Base-by-base conservation (phyloP, 2,888 invertebrate genomes). In the Rhagonycha fulva region DNA sequence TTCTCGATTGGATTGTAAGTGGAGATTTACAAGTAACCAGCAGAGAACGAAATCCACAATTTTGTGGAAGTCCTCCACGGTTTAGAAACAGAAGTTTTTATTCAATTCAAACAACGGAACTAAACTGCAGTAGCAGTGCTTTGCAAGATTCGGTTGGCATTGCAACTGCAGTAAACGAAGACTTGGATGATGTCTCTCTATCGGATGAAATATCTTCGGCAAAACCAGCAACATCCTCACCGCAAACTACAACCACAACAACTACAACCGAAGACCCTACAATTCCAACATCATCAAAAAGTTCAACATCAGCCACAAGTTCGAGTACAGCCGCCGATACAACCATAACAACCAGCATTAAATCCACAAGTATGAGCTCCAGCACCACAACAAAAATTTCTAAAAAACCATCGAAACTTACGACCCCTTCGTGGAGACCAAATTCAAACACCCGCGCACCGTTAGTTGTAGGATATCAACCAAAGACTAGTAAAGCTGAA, bases 21-120 rank as follows among this genome's bases (percentile, higher is more conserved):
- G 94, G 94, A 12, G 96, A 97, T 86, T 89, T 97, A 62, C 97
- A 97, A 90, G 96, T 97, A 19, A 97, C 97, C 11, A 96, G 96
- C 79, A 91, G 97, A 63, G 97, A 97, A 87, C 90, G 96, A 82
- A 96, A 95, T 87, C 97, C 97, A 9, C 97, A 97, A 87, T 97
- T 97, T 87, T 97, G 97, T 84, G 97, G 96, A 12, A 93, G 93
- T 81, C 97, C 97, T 1, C 89, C 92, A 1, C 90, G 93, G 79
- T 93, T 97, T 83, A 91, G 95, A 75, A 94, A 95, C 78, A 91
- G 94, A 68, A 95, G 94, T 60, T 96, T 97, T 88, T 96, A 96
- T 85, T 95, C 94, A 83, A 95, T 97, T 81, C 93, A 94, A 86
- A 93, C 94, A 0, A 94, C 93, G 83, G 97, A 94, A 86, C 87